phyloP scores from a whole-genome alignment of 2,113 vertebrate genomes.

The Zapornia atra region DNA sequence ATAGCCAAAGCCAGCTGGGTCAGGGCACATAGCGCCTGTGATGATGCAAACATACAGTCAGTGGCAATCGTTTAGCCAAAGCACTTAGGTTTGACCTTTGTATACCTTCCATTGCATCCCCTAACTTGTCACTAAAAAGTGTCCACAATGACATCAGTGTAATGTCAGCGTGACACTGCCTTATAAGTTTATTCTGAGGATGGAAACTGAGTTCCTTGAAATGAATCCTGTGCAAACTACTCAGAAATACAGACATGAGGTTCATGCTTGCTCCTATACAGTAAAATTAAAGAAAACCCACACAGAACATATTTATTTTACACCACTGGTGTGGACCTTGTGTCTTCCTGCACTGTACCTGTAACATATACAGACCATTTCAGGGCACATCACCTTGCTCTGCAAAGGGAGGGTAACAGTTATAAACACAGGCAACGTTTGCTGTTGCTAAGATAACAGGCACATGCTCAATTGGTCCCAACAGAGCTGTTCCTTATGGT shows the following conservation, averaged over 20 bases:
- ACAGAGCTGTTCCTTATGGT: not conserved
- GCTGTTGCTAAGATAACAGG: not conserved
- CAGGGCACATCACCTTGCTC: not conserved
- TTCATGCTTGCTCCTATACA: not conserved
- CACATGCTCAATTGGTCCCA: not conserved
- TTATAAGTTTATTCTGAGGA: not conserved
- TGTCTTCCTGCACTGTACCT: not conserved
- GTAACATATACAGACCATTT: not conserved
- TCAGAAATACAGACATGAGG: not conserved
- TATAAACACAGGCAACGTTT: not conserved
- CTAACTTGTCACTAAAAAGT: not conserved
- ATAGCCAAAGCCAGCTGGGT: not conserved
- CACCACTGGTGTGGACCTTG: not conserved
- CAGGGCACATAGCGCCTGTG: not conserved
- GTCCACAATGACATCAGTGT: not conserved
- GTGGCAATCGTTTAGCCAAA: not conserved
- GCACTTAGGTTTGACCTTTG: not conserved
- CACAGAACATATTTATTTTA: fast-evolving
- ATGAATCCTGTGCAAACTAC: not conserved
- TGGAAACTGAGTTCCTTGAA: not conserved
- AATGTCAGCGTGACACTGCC: fast-evolving
- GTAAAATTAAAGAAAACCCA: not conserved
- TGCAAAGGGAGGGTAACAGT: not conserved
- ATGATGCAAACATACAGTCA: not conserved
- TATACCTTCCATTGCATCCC: not conserved